A percentile compares a stretch with the other conserved stretches of the same genome.
Evolutionary conservation across 1,140 invertebrate genomes (phyloP).

Genomic region (Marisa cornuarietis): DNA sequence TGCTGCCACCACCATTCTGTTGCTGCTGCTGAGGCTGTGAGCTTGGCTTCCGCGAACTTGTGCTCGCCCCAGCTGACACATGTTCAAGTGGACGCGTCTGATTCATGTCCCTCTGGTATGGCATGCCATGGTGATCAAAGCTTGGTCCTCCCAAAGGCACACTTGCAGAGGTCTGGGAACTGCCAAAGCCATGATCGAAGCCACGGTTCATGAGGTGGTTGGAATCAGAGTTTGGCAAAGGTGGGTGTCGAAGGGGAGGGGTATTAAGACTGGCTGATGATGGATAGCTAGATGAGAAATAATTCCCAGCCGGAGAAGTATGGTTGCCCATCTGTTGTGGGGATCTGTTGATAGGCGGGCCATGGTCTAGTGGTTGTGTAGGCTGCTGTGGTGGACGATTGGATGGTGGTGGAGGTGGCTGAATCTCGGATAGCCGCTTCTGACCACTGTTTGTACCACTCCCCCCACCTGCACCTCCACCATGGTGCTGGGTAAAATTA

Average conservation of each 20-base stretch:
- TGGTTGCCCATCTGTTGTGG: conserved; percentile 17
- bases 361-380: conserved; percentile 20
- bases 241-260: conserved; percentile 30
- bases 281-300: conserved; percentile 20
- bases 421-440: conserved; percentile 19
- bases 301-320: conserved; percentile 3
- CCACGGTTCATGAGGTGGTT: conserved; percentile 1
- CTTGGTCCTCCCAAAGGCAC: conserved; percentile 13
- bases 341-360: conserved; percentile 12
- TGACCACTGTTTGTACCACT: conserved; percentile 4
- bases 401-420: not conserved
- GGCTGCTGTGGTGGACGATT: conserved; percentile 8
- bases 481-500: conserved; percentile 15
- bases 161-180: conserved; percentile 13
- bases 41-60: conserved; percentile 19
- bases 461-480: conserved; percentile 7
- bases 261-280: conserved; percentile 25
- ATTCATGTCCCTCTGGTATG: conserved; percentile 26
- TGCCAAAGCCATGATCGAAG: conserved; percentile 7
- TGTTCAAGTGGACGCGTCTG: conserved; percentile 23
- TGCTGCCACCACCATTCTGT: conserved; percentile 16
- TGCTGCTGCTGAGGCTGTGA: conserved; percentile 28
- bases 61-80: conserved; percentile 9
- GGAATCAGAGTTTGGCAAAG: conserved; percentile 15
- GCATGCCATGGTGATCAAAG: conserved; percentile 32